Evolutionary conservation across 2,113 vertebrate species (phyloP).

Genomic region (Heteronetta atricapilla): DNA sequence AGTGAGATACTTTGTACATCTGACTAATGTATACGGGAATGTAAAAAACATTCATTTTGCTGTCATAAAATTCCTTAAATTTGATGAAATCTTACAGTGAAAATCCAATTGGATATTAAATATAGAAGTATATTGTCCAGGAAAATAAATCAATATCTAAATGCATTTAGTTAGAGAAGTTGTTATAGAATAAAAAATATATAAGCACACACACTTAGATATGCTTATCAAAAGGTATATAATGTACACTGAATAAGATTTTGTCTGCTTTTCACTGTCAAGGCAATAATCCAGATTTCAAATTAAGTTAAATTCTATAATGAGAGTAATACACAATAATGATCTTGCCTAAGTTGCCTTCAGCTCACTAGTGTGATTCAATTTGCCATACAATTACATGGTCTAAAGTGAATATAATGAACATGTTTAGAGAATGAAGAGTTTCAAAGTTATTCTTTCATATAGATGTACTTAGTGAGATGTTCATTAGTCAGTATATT

Average conservation of each 20-base stretch:
- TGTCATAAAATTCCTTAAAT: background rate
- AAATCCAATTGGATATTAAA: background rate
- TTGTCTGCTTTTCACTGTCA: background rate
- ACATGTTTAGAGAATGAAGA: background rate
- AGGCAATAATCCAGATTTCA: background rate
- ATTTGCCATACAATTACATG: conserved; percentile 4
- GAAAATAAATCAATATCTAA: background rate
- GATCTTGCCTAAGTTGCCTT: background rate
- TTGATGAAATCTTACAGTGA: background rate
- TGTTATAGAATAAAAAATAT: background rate
- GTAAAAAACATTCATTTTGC: background rate
- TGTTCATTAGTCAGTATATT: conserved; percentile 40
- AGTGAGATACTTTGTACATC: background rate
- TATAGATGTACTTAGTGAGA: background rate
- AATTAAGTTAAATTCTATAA: conserved; percentile 10
- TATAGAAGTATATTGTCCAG: background rate
- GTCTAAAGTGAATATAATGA: conserved; percentile 32
- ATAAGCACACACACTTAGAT: background rate
- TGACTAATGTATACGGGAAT: background rate
- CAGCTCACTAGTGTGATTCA: background rate
- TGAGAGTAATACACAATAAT: background rate
- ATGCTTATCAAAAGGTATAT: background rate
- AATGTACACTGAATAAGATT: background rate
- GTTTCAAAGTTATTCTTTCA: conserved; percentile 12
- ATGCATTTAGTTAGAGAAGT: background rate